Percentiles rank a stretch among this genome's conserved stretches.
These are phyloP conservation scores for Tenthredo amoena DNA, from an alignment of 2,888 invertebrate genomes.

Conservation along the genomic window DNA sequence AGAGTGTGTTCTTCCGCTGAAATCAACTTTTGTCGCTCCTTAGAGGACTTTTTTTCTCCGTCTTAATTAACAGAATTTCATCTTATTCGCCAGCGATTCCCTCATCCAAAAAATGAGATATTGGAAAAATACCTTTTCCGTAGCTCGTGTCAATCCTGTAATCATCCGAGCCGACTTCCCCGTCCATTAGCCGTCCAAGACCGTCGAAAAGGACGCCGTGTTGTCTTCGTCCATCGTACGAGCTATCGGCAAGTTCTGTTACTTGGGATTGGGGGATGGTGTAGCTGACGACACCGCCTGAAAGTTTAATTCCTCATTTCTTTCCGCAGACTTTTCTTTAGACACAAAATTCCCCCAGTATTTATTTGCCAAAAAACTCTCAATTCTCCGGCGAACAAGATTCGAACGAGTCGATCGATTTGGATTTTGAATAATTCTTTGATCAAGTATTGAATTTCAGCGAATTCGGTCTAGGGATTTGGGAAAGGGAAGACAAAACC, in stretches of 20 bases:
- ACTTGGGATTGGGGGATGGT: slow-evolving; percentile 80
- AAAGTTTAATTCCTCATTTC: slow-evolving; percentile 60
- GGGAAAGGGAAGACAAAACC: neutral
- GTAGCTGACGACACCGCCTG: slow-evolving; percentile 82
- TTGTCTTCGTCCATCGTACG: slow-evolving; percentile 83
- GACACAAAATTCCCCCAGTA: neutral
- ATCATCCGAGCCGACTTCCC: slow-evolving; percentile 83
- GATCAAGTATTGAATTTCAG: neutral
- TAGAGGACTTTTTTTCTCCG: neutral
- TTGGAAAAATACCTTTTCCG: slow-evolving; percentile 79
- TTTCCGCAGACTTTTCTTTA: neutral
- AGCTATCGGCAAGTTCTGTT: slow-evolving; percentile 81
- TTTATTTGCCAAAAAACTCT: too few species aligned
- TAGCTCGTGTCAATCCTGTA: slow-evolving; percentile 82
- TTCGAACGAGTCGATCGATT: too few species aligned
- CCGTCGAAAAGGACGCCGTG: slow-evolving; percentile 81
- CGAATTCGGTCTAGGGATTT: neutral
- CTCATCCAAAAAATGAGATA: neutral
- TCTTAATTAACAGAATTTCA: slow-evolving; percentile 2
- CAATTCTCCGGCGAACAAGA: too few species aligned
- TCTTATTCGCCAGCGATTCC: neutral
- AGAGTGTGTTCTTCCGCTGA: neutral
- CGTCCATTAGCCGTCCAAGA: slow-evolving; percentile 86
- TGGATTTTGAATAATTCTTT: too few species aligned
- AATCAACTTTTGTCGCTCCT: neutral